Base-by-base conservation (phyloP, 2,888 invertebrate genomes). In the Silvanus unidentatus region DNA sequence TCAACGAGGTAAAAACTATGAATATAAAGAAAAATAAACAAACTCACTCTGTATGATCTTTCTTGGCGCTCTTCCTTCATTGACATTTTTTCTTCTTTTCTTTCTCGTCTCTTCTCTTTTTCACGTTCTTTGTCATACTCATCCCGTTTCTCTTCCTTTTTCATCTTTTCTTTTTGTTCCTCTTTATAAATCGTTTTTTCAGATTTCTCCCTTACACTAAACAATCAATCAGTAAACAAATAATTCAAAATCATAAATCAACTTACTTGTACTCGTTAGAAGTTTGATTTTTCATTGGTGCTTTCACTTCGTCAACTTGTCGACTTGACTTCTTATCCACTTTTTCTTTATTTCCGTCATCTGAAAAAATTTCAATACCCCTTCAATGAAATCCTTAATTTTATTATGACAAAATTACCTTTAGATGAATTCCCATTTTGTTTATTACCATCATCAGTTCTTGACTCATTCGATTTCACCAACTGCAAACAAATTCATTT, bases 51-150 rank as follows among this genome's bases (percentile, higher is more conserved):
- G 50, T 69, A 68, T 46, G 63, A 64, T 43, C 68, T 62, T 43
- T 72, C 71, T 51, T 71, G 66, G 54, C 67, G 62, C 41, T 58
- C 57, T 12, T 59, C 59, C 39, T 57, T 58, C 28, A 6, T 55
- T 4, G 58, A 53, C 37, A 62, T 45, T 56, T 71, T 70, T 39
- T 73, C 72, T 48, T 71, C 72, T 45, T 79, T 79, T 57, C 76
- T 72, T 36, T 81, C 78, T 64, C 79, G 75, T 50, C 69, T 73
- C 69, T 77, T 73, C 28, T 75, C 75, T 53, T 81, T 76, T 56
- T 82, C 84, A 61, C 82, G 78, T 55, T 72, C 79, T 37, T 37
- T 9, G 43, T 82, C 84, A 62, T 78, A 80, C 38, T 80, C 76
- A 30, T 77, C 77, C 8, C 75, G 72, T 45, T 72, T 66, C 43